Conservation (phyloP, 2,113 vertebrate genomes). For the Cardinalis cardinalis region DNA sequence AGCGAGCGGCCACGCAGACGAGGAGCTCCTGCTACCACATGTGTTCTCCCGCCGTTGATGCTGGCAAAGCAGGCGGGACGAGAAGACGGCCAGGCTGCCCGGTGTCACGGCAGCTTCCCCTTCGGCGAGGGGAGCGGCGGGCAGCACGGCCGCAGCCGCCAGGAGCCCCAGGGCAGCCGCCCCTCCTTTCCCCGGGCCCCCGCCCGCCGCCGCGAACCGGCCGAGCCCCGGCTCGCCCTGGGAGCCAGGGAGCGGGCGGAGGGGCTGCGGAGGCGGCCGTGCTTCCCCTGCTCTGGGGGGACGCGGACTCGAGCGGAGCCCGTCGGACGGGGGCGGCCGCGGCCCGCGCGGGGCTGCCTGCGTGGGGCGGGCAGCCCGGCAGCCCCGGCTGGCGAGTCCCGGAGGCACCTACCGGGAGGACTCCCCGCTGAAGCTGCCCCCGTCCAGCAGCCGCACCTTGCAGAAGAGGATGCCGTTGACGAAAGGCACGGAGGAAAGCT, state of each 20-base stretch:
- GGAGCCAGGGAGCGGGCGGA: not conserved
- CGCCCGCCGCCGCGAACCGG: not conserved
- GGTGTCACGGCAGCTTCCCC: not conserved
- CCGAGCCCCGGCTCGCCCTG: not conserved
- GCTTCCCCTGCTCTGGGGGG: not conserved
- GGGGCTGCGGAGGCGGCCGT: not conserved
- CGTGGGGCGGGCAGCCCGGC: not conserved
- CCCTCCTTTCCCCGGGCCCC: not conserved
- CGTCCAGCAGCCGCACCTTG: conserved; percentile 89
- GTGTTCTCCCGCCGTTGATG: fast-evolving
- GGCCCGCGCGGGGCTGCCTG: not conserved
- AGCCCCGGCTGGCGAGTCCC: not conserved
- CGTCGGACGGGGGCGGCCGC: not conserved
- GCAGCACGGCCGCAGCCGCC: not conserved
- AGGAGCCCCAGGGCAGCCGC: not conserved
- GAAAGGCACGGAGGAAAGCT: conserved; percentile 89
- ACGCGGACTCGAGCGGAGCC: not conserved
- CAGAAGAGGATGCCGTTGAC: conserved; percentile 94
- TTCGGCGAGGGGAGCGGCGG: not conserved
- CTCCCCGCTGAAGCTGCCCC: conserved; percentile 85
- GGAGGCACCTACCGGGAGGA: conserved; percentile 82
- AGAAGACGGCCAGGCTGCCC: not conserved
- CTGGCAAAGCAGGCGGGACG: not conserved
- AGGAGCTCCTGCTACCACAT: fast-evolving
- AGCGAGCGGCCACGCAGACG: not conserved